Percentiles rank a stretch among this genome's conserved stretches.
Conservation (phyloP, 1,140 invertebrate species). For the Pseudobourletiella spinata region DNA sequence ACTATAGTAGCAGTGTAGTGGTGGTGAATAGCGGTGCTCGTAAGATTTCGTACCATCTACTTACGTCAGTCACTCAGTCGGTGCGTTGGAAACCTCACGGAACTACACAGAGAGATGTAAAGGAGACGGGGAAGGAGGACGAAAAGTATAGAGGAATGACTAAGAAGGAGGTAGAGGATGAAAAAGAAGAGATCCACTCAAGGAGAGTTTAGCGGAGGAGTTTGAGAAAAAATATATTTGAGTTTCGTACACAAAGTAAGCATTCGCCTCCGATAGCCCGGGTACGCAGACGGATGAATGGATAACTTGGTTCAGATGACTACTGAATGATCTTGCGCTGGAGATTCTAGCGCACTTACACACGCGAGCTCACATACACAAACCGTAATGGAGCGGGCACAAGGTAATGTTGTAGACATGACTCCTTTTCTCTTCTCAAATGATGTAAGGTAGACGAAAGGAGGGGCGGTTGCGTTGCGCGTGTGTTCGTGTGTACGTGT, state of each 20-base stretch:
- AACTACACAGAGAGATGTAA: no score
- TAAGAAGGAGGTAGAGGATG: neutral
- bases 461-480: no score
- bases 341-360: no score
- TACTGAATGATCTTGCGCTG: conserved; percentile 1
- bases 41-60: no score
- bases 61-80: no score
- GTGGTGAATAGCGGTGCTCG: no score
- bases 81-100: neutral
- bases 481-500: no score
- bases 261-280: neutral
- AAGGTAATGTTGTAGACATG: neutral
- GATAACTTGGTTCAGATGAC: neutral
- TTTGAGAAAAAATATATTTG: neutral
- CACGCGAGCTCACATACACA: no score
- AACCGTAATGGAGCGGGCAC: conserved; percentile 7
- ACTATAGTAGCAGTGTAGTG: no score
- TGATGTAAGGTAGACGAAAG: neutral
- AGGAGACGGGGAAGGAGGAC: no score
- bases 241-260: neutral
- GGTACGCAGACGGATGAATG: conserved; percentile 1
- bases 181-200: no score
- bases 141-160: neutral
- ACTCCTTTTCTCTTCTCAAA: conserved; percentile 2
- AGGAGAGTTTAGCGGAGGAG: neutral